Conservation (phyloP, 2,888 invertebrate species). For the Physocephala rufipes region DNA sequence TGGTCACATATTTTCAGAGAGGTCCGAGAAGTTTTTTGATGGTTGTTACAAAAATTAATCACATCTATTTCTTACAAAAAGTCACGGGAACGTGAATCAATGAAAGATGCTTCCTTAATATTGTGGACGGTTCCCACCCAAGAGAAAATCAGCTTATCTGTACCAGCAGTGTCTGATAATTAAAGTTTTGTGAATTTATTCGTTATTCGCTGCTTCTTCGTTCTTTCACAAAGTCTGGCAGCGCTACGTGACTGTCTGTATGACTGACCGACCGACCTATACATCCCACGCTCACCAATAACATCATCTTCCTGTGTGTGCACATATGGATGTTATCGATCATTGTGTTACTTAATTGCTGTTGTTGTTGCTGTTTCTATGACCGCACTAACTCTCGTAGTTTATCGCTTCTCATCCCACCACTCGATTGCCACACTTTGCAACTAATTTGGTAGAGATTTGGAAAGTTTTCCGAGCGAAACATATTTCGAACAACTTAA, state of each 20-base stretch:
- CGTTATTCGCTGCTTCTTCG: no score
- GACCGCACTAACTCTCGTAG: not conserved
- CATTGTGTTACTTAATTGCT: no score
- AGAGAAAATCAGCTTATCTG: not conserved
- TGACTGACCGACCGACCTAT: not conserved
- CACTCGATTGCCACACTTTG: constrained; percentile 38
- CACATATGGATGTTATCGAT: not conserved
- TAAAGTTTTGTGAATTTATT: constrained; percentile 16
- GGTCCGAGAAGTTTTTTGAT: no score
- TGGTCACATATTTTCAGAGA: no score
- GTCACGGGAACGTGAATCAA: no score
- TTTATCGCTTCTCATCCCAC: not conserved
- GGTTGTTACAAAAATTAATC: no score
- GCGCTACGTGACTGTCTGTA: no score
- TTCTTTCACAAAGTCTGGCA: no score
- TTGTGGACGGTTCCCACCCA: no score
- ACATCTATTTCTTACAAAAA: no score
- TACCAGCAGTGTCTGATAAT: constrained; percentile 16
- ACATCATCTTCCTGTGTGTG: constrained; percentile 14
- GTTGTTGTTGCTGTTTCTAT: no score
- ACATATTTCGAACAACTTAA: constrained; percentile 27
- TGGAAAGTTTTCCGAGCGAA: constrained; percentile 42
- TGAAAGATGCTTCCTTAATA: no score
- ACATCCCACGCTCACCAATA: constrained; percentile 11
- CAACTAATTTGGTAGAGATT: constrained; percentile 49